Percentiles rank a stretch among this genome's conserved stretches.
phyloP scores from a whole-genome alignment of 2,797 vertebrate genomes.

The Sardinella longiceps region DNA sequence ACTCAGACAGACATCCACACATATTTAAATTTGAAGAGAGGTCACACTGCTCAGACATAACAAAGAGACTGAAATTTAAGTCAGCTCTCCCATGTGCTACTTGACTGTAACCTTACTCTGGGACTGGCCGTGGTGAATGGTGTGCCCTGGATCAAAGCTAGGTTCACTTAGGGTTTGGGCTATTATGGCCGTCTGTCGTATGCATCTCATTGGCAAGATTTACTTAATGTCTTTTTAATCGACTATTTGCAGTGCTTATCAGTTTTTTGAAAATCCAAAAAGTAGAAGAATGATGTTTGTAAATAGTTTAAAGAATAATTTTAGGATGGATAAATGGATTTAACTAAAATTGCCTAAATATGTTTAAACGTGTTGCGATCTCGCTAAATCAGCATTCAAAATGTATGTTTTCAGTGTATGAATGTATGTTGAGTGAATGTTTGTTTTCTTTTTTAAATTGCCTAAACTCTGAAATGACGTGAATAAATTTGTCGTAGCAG shows the following conservation, averaged over 20 bases:
- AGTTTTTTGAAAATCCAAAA: background rate
- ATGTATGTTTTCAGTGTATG: too few relatives aligned
- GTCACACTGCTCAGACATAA: constrained; percentile 23
- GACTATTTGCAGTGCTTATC: background rate
- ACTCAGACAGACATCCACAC: constrained; percentile 21
- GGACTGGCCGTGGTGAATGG: constrained; percentile 37
- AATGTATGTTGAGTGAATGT: too few relatives aligned
- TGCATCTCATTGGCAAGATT: background rate
- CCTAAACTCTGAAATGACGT: background rate
- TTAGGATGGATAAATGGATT: too few relatives aligned
- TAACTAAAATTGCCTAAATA: too few relatives aligned
- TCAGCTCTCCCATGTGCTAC: constrained; percentile 36
- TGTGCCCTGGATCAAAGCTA: constrained; percentile 46
- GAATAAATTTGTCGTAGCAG: background rate
- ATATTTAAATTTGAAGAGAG: constrained; percentile 24
- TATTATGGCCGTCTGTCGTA: constrained; percentile 31
- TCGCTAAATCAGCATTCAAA: too few relatives aligned
- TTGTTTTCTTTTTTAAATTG: background rate
- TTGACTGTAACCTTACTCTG: constrained; percentile 47
- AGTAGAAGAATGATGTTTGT: background rate
- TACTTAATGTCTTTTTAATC: background rate
- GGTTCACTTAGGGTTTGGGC: constrained; percentile 50
- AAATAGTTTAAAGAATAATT: background rate
- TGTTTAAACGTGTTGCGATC: too few relatives aligned
- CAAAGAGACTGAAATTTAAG: constrained; percentile 44